Evolutionary conservation across 2,888 invertebrate genomes (phyloP), one percentile per base, ranked within the genome.

Genomic region (Ariolimax columbianus): DNA sequence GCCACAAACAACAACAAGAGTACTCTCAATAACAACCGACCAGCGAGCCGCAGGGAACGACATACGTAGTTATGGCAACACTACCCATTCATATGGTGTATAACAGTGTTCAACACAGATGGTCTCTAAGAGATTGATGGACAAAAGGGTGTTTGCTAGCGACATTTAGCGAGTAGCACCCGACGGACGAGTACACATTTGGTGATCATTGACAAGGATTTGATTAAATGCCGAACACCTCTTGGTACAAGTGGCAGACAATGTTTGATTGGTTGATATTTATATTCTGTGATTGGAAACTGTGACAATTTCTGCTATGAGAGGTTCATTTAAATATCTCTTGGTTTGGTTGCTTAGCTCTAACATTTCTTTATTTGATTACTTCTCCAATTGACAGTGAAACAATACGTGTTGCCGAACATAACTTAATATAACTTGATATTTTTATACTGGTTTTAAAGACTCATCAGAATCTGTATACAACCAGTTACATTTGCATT

Each of bases 1-100:
- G 66, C 83, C 38, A 83, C 78, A 0, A 82, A 86, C 73, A 86
- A 78, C 51, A 82, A 86, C 47, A 82, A 82, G 66, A 72, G 38
- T 38, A 82, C 43, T 23, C 63, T 70, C 23, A 82, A 82, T 33
- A 82, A 85, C 43, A 85, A 82, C 63, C 38, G 82, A 55, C 70
- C 70, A 59, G 81, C 70, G 51, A 82, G 51, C 38, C 47, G 77
- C 43, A 78, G 84, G 38, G 79, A 84, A 51, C 36, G 84, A 55
- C 84, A 72, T 43, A 84, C 78, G 79, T 84, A 68, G 70, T 47
- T 23, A 70, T 36, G 47, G 30, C 47, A 75, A 73, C 19, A 23
- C 17, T 55, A 55, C 55, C n/a, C 36, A 63, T 4, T 63, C n/a
- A 63, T 3, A 23, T 30, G n/a, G n/a, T n/a, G n/a, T 14, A 30